Conservation (phyloP, 2,888 invertebrate genomes). For the Mesoligia furuncula region DNA sequence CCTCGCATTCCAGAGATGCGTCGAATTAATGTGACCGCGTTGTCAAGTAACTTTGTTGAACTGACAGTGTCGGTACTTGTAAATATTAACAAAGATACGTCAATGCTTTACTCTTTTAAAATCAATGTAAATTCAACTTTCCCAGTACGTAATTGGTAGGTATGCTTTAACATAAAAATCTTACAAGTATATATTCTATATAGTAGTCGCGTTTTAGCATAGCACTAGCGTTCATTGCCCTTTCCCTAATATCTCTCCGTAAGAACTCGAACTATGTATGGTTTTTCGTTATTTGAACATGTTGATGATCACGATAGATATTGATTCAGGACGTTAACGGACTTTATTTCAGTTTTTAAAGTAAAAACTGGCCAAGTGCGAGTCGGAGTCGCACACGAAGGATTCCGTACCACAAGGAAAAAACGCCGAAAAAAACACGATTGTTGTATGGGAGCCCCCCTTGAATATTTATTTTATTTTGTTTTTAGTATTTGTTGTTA, state of each 20-base stretch:
- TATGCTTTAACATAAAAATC: neutral
- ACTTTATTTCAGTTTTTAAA: neutral
- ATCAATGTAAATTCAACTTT: constrained; percentile 2
- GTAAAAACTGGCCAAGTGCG: no score
- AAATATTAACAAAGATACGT: neutral
- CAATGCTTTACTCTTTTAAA: neutral
- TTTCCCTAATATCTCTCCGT: neutral
- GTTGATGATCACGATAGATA: neutral
- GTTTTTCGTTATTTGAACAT: neutral
- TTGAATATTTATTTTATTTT: no score
- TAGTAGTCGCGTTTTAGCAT: neutral
- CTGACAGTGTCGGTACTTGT: neutral
- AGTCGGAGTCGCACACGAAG: no score
- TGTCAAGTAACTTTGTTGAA: neutral
- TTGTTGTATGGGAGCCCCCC: no score
- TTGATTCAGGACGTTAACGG: neutral
- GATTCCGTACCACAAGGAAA: no score
- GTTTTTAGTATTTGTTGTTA: no score
- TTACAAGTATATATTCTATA: neutral
- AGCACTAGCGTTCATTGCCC: neutral
- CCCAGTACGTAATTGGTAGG: neutral
- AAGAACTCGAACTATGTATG: neutral
- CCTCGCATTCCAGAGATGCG: no score
- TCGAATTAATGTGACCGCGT: no score
- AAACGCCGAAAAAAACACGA: no score